phyloP scores from a whole-genome alignment of 2,113 vertebrate genomes.

The Tinamus guttatus region DNA sequence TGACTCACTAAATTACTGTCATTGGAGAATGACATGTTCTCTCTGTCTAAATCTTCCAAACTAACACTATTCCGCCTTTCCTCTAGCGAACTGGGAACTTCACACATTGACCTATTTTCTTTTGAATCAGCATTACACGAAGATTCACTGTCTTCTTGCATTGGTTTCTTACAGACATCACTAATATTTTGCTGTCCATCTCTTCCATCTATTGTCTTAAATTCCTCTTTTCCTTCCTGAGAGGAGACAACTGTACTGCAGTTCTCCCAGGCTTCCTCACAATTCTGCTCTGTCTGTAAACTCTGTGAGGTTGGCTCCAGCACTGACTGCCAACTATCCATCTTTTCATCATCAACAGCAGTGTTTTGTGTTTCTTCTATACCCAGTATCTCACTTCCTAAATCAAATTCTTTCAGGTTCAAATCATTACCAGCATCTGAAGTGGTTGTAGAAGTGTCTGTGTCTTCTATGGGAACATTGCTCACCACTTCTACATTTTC shows the following conservation, averaged over 20 bases:
- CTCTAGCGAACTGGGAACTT: slow-evolving; percentile 15
- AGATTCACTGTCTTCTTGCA: slow-evolving; percentile 34
- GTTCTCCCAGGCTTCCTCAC: slow-evolving; percentile 39
- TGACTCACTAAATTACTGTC: neutral
- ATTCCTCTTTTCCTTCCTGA: neutral
- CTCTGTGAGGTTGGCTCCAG: slow-evolving; percentile 36
- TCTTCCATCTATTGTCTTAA: neutral
- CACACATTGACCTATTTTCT: neutral
- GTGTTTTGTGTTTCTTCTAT: slow-evolving; percentile 16
- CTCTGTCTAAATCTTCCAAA: neutral
- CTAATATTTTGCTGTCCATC: slow-evolving; percentile 34
- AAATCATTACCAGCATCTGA: slow-evolving; percentile 57
- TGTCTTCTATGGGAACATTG: slow-evolving; percentile 54
- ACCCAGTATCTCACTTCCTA: neutral
- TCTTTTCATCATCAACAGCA: neutral
- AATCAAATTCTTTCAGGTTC: slow-evolving; percentile 55
- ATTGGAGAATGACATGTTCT: neutral
- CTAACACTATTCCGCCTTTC: neutral
- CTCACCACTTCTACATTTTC: slow-evolving; percentile 1
- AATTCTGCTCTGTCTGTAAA: slow-evolving; percentile 28
- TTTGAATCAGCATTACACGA: neutral
- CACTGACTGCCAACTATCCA: slow-evolving; percentile 36
- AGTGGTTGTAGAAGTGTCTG: slow-evolving; percentile 14
- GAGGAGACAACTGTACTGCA: neutral
- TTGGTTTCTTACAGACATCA: slow-evolving; percentile 50